Conservation (phyloP, 2,888 invertebrate genomes). For the Nomada flava region DNA sequence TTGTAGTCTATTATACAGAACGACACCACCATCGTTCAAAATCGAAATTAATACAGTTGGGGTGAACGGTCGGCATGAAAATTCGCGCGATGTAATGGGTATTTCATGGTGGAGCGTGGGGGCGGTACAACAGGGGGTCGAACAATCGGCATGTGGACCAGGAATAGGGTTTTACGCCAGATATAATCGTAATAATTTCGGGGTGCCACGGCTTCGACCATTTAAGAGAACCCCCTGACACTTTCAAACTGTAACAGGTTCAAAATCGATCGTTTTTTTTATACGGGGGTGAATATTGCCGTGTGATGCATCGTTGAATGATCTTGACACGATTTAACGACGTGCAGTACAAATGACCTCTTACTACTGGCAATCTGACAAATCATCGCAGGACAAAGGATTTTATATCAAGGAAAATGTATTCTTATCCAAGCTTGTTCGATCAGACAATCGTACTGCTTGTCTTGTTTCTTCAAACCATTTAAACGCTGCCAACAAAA, state of each 20-base stretch:
- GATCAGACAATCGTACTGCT: no score
- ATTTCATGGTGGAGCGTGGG: constrained; percentile 77
- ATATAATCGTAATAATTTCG: constrained; percentile 79
- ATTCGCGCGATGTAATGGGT: constrained; percentile 77
- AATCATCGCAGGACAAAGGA: no score
- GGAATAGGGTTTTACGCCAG: constrained; percentile 75
- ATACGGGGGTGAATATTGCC: constrained; percentile 24
- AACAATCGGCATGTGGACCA: constrained; percentile 75
- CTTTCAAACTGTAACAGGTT: constrained; percentile 55
- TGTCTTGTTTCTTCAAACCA: no score
- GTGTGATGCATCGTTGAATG: constrained; percentile 13
- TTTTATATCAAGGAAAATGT: background rate
- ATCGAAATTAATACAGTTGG: constrained; percentile 68
- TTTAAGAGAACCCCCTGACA: constrained; percentile 59
- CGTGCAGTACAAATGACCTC: background rate
- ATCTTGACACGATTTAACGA: constrained; percentile 25
- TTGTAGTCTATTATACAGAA: constrained; percentile 24
- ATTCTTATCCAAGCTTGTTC: no score
- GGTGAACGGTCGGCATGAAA: constrained; percentile 71
- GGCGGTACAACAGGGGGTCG: constrained; percentile 70
- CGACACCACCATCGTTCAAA: constrained; percentile 43
- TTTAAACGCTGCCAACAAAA: no score
- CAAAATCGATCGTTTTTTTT: constrained; percentile 47
- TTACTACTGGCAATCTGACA: background rate
- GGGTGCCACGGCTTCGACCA: constrained; percentile 47